These are phyloP conservation scores for Lochmaea capreae DNA, from an alignment of 2,888 invertebrate genomes.

Conservation along the genomic window DNA sequence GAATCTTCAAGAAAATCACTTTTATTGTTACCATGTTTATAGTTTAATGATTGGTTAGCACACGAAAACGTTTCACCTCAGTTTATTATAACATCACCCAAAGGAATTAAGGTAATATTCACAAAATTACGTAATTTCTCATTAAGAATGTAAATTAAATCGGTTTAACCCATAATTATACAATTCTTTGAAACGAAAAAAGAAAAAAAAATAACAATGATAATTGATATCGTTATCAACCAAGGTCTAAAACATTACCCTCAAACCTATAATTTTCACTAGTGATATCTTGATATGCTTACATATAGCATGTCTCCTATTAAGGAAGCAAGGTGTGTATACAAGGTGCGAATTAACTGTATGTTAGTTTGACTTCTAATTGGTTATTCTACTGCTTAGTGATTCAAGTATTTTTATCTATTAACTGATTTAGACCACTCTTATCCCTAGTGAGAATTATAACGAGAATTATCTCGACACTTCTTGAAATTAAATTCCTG, in stretches of 20 bases:
- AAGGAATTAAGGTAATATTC: conserved; percentile 38
- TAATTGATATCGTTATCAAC: conserved; percentile 53
- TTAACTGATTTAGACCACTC: too few relatives aligned
- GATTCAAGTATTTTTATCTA: too few relatives aligned
- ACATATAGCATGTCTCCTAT: conserved; percentile 8
- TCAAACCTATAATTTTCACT: conserved; percentile 39
- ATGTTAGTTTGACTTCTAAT: background rate
- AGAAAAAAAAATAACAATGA: conserved; percentile 48
- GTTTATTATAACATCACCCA: conserved; percentile 10
- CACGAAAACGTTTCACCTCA: background rate
- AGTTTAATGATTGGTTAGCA: background rate
- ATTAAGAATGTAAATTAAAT: conserved; percentile 54
- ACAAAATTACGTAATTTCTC: conserved; percentile 42
- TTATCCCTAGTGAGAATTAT: too few relatives aligned
- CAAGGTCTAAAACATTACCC: conserved; percentile 49
- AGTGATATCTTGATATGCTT: conserved; percentile 34
- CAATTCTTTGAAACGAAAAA: conserved; percentile 44
- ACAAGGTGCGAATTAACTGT: background rate
- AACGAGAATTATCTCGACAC: too few relatives aligned
- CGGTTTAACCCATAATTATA: conserved; percentile 52
- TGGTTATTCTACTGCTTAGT: too few relatives aligned
- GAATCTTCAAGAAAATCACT: too few relatives aligned
- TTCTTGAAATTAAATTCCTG: too few relatives aligned
- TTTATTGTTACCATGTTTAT: background rate
- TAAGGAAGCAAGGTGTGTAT: conserved; percentile 14